Evolutionary conservation across 2,113 vertebrate species (phyloP), one percentile per base, ranked within the genome.

Genomic region (Helogale parvula): DNA sequence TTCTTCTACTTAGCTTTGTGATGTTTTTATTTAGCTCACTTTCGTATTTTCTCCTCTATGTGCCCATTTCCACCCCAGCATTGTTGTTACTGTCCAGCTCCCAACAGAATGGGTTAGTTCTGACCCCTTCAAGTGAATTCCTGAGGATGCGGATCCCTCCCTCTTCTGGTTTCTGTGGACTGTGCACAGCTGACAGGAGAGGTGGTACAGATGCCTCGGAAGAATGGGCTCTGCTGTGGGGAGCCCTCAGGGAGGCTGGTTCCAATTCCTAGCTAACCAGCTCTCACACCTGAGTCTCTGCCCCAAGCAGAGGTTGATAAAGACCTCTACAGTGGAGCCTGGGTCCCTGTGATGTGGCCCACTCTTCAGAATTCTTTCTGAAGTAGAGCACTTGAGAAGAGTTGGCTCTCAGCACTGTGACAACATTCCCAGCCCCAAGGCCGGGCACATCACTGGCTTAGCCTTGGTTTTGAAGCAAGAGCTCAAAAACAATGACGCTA

Each of bases 1-100:
- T 91, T 72, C 54, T 68, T 94, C 52, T 19, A 17, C 10, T 76
- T 76, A 29, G 45, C 25, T 7, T 11, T 68, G 38, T 1, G 13
- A 19, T 60, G 23, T 72, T 95, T 96, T 86, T 88, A 13, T 65
- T 65, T 87, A 84, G n/a, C 21, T 88, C 12, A 76, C 16, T 85
- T 95, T 89, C 11, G 11, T 60, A 65, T 72, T 33, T 38, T 66
- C 25, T 94, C 13, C 4, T 92, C 3, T 87, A 52, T 52, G 27
- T 60, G 31, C 7, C 23, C 33, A 63, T 29, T 93, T 85, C 38
- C 1, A 7, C 17, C 72, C 23, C 12, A 54, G 13, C 7, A 16
- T 47, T 84, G n/a, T 17, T 50, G 6, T 9, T 72, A 23, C 8
- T 31, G 11, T 50, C 47, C 16, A 25, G 19, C 11, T 94, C 57